A percentile compares a stretch with the other conserved stretches of the same genome.
Evolutionary conservation across 1,140 invertebrate species (phyloP).

Genomic region (Trichonephila inaurata): DNA sequence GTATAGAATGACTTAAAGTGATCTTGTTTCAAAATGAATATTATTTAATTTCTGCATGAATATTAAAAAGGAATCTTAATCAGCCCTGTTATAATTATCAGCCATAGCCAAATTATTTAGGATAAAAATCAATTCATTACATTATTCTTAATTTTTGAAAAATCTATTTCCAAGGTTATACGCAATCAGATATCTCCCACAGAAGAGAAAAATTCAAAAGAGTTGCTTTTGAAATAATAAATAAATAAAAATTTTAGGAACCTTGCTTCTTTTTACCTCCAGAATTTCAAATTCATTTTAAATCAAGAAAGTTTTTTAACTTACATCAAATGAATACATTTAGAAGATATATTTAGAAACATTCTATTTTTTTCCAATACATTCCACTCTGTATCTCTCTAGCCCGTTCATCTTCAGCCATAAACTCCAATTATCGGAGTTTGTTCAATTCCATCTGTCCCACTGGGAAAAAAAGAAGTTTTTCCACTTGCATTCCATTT

Average conservation of each 20-base stretch:
- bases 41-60: too few relatives aligned
- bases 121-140: too few relatives aligned
- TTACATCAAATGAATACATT: not conserved
- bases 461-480: not conserved
- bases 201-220: not conserved
- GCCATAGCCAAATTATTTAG: too few relatives aligned
- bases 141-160: too few relatives aligned
- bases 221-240: not conserved
- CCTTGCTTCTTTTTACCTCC: not conserved
- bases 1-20: too few relatives aligned
- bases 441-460: conserved; percentile 52
- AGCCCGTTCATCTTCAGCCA: conserved; percentile 8
- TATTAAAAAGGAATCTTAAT: too few relatives aligned
- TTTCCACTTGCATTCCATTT: conserved; percentile 23
- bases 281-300: not conserved
- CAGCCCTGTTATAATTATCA: too few relatives aligned
- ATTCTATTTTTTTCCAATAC: conserved; percentile 1
- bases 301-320: not conserved
- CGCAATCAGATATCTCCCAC: too few relatives aligned
- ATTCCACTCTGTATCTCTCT: not conserved
- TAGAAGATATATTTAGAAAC: not conserved
- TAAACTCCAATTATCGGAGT: conserved; percentile 63
- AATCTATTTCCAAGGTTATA: too few relatives aligned
- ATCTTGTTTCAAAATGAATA: too few relatives aligned
- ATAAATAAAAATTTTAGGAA: not conserved